These are phyloP conservation scores for Caenorhabditis brenneri DNA, from an alignment of 1,140 invertebrate genomes.

Conservation along the genomic window DNA sequence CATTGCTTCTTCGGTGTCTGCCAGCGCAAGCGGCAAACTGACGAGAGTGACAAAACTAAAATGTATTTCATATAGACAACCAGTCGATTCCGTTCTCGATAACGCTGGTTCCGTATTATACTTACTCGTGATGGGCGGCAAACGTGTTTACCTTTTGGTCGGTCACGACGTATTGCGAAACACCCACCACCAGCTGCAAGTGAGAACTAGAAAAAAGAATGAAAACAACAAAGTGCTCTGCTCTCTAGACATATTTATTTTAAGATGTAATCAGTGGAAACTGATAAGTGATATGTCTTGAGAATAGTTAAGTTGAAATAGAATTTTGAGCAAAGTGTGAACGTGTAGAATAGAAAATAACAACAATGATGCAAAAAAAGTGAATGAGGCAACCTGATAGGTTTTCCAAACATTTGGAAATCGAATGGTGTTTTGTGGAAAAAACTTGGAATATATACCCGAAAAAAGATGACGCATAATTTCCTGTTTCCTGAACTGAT, in stretches of 20 bases:
- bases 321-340: too few species aligned
- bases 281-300: too few species aligned
- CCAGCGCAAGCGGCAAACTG: neutral
- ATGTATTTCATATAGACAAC: neutral
- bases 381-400: too few species aligned
- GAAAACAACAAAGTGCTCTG: neutral
- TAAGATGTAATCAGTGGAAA: too few species aligned
- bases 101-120: constrained; percentile 20
- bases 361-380: too few species aligned
- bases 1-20: neutral
- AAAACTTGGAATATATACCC: too few species aligned
- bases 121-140: constrained; percentile 2
- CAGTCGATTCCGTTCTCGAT: neutral
- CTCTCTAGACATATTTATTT: neutral
- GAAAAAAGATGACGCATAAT: too few species aligned
- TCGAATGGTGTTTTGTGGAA: too few species aligned
- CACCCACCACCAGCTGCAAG: neutral
- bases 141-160: neutral
- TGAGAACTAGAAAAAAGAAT: neutral
- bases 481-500: too few species aligned
- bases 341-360: too few species aligned
- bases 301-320: too few species aligned
- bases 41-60: constrained; percentile 5
- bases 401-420: too few species aligned
- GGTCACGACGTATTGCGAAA: constrained; percentile 20